phyloP scores from a whole-genome alignment of 2,113 vertebrate genomes.

The Desmodus rotundus region DNA sequence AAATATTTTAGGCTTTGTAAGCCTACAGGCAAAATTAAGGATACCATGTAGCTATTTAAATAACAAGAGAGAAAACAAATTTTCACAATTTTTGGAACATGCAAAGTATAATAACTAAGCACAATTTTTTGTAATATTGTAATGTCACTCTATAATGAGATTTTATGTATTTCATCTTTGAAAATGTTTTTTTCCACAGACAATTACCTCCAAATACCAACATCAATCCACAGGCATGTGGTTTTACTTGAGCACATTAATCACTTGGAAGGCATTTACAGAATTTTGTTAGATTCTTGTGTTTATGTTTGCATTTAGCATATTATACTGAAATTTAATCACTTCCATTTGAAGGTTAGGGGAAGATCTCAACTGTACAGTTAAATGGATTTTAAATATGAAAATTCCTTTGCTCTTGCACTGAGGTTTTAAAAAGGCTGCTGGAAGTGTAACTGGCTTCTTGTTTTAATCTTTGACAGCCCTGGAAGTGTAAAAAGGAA shows the following conservation, averaged over 20 bases:
- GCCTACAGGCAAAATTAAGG: neutral
- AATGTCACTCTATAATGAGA: neutral
- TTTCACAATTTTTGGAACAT: neutral
- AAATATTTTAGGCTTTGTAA: neutral
- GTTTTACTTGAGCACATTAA: neutral
- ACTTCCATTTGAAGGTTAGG: neutral
- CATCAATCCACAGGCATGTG: neutral
- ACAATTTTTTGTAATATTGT: neutral
- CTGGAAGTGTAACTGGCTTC: neutral
- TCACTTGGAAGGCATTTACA: neutral
- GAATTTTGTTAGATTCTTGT: neutral
- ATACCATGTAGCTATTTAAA: neutral
- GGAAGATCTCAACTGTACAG: neutral
- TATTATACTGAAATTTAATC: neutral
- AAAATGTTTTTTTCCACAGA: neutral
- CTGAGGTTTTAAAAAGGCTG: neutral
- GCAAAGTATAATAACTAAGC: neutral
- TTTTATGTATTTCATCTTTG: neutral
- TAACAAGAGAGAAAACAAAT: neutral
- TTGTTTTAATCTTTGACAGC: neutral
- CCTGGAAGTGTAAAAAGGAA: neutral
- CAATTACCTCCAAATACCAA: neutral
- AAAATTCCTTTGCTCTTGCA: neutral
- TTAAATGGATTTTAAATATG: neutral
- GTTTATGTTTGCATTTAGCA: neutral